phyloP scores from a whole-genome alignment of 2,888 invertebrate genomes.

The Hemistola chrysoprasaria region DNA sequence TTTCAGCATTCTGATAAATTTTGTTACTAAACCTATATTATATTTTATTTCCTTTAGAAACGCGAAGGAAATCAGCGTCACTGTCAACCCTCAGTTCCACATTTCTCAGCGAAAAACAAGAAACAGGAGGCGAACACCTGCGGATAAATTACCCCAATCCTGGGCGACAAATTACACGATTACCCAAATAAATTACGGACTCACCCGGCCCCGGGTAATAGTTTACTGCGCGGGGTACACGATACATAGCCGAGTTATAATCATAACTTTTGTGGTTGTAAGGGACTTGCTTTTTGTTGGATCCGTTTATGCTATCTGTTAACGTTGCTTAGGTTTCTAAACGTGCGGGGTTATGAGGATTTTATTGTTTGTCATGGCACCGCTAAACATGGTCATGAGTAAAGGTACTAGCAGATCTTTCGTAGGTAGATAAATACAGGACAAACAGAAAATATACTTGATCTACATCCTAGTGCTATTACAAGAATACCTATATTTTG shows the following conservation, averaged over 20 bases:
- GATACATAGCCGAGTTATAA: slow-evolving; percentile 41
- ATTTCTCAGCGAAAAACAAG: slow-evolving; percentile 38
- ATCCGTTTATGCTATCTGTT: neutral
- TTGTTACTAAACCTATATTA: too few relatives aligned
- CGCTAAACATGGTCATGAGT: too few relatives aligned
- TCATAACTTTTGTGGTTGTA: slow-evolving; percentile 23
- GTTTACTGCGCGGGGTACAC: slow-evolving; percentile 38
- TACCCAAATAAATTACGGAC: slow-evolving; percentile 65
- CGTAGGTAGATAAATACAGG: too few relatives aligned
- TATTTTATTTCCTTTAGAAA: too few relatives aligned
- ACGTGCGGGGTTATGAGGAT: too few relatives aligned
- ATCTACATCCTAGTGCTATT: too few relatives aligned
- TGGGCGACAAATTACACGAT: slow-evolving; percentile 63
- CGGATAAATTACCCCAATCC: slow-evolving; percentile 59
- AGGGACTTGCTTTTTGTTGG: slow-evolving; percentile 11
- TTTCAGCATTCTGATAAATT: too few relatives aligned
- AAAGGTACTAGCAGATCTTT: too few relatives aligned
- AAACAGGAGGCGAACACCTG: slow-evolving; percentile 46
- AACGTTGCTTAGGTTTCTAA: neutral
- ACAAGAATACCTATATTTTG: too few relatives aligned
- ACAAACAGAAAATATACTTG: too few relatives aligned
- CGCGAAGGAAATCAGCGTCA: too few relatives aligned
- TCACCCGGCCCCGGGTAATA: slow-evolving; percentile 33
- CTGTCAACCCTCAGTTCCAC: slow-evolving; percentile 14
- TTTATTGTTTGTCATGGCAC: too few relatives aligned